Evolutionary conservation across 2,797 vertebrate genomes (phyloP).

Genomic region (Spheniscus humboldti): DNA sequence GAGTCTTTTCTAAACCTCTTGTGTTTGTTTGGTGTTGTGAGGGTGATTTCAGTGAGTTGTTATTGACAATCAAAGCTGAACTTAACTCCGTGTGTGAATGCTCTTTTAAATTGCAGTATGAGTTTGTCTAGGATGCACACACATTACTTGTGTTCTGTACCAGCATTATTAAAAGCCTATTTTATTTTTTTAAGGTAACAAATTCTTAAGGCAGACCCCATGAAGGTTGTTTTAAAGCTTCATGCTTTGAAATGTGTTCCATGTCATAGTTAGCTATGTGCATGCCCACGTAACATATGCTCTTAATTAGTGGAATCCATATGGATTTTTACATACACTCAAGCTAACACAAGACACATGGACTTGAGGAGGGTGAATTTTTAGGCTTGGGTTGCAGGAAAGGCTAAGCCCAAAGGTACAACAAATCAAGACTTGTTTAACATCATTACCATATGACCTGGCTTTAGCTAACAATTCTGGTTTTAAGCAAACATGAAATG

Average conservation of each 20-base stretch:
- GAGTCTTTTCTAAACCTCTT: background rate
- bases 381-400: background rate
- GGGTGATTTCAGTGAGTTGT: background rate
- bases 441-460: background rate
- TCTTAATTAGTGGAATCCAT: background rate
- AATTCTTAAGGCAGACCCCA: background rate
- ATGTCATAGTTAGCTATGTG: background rate
- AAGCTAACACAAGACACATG: background rate
- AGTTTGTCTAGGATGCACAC: background rate
- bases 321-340: background rate
- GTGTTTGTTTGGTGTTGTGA: background rate
- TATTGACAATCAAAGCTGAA: background rate
- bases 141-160: background rate
- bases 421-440: conserved; percentile 26
- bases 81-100: background rate
- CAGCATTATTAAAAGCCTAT: background rate
- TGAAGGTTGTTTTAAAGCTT: background rate
- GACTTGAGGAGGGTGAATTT: background rate
- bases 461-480: background rate
- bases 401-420: conserved; percentile 14
- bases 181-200: background rate
- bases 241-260: background rate
- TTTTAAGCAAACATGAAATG: background rate
- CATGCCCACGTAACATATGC: background rate
- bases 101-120: fast-evolving